Conservation (phyloP, 2,888 invertebrate species). For the Argyresthia goedartella region DNA sequence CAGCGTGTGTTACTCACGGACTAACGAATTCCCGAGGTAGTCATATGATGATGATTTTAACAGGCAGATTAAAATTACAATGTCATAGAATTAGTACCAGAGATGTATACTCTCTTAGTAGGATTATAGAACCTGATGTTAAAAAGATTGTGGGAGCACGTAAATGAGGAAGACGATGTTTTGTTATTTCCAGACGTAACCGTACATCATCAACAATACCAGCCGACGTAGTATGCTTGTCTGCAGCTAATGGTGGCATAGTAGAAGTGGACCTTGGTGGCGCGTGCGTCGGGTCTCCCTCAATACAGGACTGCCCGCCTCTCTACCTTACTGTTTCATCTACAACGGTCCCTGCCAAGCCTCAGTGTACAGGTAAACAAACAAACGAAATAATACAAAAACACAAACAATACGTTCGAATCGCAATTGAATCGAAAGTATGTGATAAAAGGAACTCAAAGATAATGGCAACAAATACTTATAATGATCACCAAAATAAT, state of each 20-base stretch:
- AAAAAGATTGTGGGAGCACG: no score
- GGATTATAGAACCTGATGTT: no score
- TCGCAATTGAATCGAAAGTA: no score
- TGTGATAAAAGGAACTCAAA: no score
- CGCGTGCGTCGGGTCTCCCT: conserved; percentile 56
- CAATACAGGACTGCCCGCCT: conserved; percentile 67
- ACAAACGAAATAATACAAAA: background rate
- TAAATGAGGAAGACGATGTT: no score
- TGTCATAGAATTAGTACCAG: no score
- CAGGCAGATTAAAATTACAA: no score
- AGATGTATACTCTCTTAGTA: no score
- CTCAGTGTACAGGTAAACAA: conserved; percentile 13
- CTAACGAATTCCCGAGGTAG: conserved; percentile 15
- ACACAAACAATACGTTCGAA: no score
- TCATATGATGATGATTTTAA: background rate
- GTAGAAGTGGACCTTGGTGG: conserved; percentile 48
- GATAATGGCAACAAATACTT: no score
- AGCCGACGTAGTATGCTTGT: conserved; percentile 44
- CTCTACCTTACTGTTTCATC: conserved; percentile 69
- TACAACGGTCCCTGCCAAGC: conserved; percentile 6
- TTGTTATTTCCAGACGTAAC: conserved; percentile 11
- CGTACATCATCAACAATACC: conserved; percentile 11
- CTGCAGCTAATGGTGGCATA: conserved; percentile 38
- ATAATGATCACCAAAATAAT: no score
- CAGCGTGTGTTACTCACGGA: conserved; percentile 70